phyloP scores from a whole-genome alignment of 2,113 vertebrate genomes.

The Pachypanchax playfairii region DNA sequence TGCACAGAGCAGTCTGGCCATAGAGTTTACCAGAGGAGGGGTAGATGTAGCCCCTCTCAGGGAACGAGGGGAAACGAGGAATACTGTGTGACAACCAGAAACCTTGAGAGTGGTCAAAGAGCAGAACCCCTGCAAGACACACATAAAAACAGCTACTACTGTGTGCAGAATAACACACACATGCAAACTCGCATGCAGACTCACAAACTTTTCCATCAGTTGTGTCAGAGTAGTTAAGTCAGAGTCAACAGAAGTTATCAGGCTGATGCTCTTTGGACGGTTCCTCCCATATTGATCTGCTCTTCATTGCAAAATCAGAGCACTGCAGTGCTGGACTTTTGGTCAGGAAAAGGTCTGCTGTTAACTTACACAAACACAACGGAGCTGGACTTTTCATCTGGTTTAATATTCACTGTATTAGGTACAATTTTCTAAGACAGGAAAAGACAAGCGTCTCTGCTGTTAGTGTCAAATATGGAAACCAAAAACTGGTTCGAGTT shows the following conservation, averaged over 20 bases:
- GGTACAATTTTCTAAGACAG: not conserved
- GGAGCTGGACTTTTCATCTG: not conserved
- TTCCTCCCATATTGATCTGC: conserved; percentile 31
- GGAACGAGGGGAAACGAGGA: conserved; percentile 87
- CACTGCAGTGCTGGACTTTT: not conserved
- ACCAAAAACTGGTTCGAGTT: not conserved
- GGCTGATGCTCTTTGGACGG: conserved; percentile 58
- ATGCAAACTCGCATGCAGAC: not conserved
- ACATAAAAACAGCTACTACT: conserved; percentile 9
- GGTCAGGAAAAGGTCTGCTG: not conserved
- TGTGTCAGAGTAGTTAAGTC: not conserved
- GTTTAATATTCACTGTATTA: not conserved
- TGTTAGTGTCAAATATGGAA: not conserved
- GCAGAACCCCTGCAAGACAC: conserved; percentile 80
- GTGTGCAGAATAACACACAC: not conserved
- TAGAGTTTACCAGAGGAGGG: conserved; percentile 82
- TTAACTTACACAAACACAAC: not conserved
- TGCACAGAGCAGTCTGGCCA: conserved; percentile 85
- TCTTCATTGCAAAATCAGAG: conserved; percentile 25
- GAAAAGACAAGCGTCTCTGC: not conserved
- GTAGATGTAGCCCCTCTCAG: conserved; percentile 85
- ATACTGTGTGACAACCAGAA: conserved; percentile 92
- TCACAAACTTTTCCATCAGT: conserved; percentile 12
- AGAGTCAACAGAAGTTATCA: conserved; percentile 63
- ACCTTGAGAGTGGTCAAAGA: conserved; percentile 87